phyloP scores from a whole-genome alignment of 2,888 invertebrate genomes.

The Tetropium fuscum region DNA sequence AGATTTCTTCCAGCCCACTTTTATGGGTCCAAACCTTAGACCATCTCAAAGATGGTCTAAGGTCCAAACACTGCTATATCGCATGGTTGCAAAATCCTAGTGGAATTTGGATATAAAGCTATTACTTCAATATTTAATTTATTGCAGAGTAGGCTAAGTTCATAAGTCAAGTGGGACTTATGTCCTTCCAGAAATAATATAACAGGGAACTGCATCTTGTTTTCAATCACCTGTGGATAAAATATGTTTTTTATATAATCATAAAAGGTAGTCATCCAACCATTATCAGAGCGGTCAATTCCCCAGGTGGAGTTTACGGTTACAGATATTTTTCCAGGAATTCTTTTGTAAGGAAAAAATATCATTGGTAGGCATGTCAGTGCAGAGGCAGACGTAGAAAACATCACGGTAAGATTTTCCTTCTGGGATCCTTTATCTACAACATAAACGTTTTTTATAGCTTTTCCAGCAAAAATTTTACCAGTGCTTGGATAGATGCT shows the following conservation, averaged over 20 bases:
- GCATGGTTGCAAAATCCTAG: constrained; percentile 34
- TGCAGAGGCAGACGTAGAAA: constrained; percentile 48
- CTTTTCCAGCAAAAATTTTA: constrained; percentile 43
- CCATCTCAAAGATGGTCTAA: too few relatives aligned
- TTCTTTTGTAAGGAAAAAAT: constrained; percentile 44
- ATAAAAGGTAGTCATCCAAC: constrained; percentile 55
- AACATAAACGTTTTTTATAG: constrained; percentile 47
- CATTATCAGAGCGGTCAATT: constrained; percentile 51
- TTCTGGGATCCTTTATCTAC: constrained; percentile 44
- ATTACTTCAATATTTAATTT: constrained; percentile 34
- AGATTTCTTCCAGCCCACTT: constrained; percentile 28
- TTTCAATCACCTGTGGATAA: constrained; percentile 42
- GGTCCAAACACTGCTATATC: constrained; percentile 35
- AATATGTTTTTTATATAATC: constrained; percentile 49
- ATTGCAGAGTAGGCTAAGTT: constrained; percentile 32
- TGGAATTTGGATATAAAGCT: constrained; percentile 36
- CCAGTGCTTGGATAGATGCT: constrained; percentile 45
- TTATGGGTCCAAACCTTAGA: constrained; percentile 17
- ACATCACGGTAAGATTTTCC: constrained; percentile 49
- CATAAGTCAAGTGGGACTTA: constrained; percentile 33
- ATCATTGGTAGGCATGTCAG: constrained; percentile 33
- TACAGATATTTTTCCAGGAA: constrained; percentile 42
- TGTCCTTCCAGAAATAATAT: constrained; percentile 48
- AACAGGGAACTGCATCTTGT: constrained; percentile 47
- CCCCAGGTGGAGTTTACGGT: constrained; percentile 45